Evolutionary conservation across 30 jellyfish, hydroid and myxozoan genomes (phyloP).

Genomic region (Morbakka virulenta): DNA sequence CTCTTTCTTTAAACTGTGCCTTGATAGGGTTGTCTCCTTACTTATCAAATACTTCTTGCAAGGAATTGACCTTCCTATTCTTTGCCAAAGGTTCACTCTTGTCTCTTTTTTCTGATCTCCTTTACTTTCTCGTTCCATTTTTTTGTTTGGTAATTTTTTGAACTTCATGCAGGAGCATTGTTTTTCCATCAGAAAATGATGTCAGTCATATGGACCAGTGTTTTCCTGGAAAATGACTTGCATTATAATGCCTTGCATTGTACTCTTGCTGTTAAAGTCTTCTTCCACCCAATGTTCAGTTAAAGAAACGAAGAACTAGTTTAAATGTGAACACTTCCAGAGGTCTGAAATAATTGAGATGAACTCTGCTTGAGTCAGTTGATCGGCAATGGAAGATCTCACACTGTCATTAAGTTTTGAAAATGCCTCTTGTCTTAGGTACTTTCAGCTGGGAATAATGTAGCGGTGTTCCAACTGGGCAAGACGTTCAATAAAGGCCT

Average conservation of each 20-base stretch:
- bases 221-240: conserved; percentile 52
- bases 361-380: conserved; percentile 38
- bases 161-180: conserved; percentile 43
- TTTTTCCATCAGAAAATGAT: conserved; percentile 37
- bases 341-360: conserved; percentile 58
- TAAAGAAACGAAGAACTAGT: conserved; percentile 50
- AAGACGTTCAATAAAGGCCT: conserved; percentile 36
- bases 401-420: conserved; percentile 22
- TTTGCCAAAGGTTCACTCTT: neutral
- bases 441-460: conserved; percentile 44
- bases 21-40: neutral
- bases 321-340: conserved; percentile 64
- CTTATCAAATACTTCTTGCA: conserved; percentile 50
- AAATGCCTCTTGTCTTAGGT: conserved; percentile 24
- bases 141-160: neutral
- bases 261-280: conserved; percentile 43
- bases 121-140: neutral
- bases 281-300: conserved; percentile 64
- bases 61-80: conserved; percentile 33
- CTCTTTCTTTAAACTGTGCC: neutral
- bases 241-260: conserved; percentile 51
- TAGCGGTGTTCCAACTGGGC: conserved; percentile 56
- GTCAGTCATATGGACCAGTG: conserved; percentile 17
- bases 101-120: neutral
- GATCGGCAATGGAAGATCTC: conserved; percentile 29